phyloP scores from a whole-genome alignment of 1,140 invertebrate species.

The Drosophila triauraria region DNA sequence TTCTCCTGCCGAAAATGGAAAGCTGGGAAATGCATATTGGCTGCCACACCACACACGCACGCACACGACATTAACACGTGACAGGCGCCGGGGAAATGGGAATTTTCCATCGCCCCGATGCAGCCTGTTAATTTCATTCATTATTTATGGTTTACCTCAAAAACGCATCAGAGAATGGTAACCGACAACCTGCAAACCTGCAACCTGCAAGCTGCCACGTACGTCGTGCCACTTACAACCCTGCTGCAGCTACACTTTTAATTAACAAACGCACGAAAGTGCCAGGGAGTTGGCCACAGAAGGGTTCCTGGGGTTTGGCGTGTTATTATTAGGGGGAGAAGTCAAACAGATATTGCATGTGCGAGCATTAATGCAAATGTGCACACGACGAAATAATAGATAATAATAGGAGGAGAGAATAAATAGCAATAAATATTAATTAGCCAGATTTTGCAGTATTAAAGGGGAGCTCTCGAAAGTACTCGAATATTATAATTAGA shows the following conservation, averaged over 20 bases:
- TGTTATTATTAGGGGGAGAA: constrained; percentile 16
- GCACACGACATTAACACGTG: constrained; percentile 44
- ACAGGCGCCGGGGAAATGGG: constrained; percentile 37
- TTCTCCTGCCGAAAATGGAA: background rate
- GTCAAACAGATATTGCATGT: constrained; percentile 38
- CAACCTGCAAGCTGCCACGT: constrained; percentile 2
- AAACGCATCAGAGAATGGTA: constrained; percentile 67
- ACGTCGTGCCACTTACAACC: constrained; percentile 10
- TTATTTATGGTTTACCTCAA: constrained; percentile 83
- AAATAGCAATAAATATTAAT: constrained; percentile 8
- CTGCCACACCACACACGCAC: constrained; percentile 1
- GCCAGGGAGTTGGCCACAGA: background rate
- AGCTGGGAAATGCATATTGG: constrained; percentile 11
- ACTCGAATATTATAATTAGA: constrained; percentile 2
- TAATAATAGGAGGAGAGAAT: background rate
- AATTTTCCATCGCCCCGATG: background rate
- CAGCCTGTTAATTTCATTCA: constrained; percentile 81
- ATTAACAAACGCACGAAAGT: constrained; percentile 83
- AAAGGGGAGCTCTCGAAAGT: constrained; percentile 6
- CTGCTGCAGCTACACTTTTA: constrained; percentile 61
- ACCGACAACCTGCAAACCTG: constrained; percentile 11
- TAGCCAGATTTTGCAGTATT: constrained; percentile 12
- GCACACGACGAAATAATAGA: constrained; percentile 11
- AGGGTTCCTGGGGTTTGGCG: background rate
- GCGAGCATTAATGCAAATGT: constrained; percentile 25